Percentiles rank a stretch among this genome's conserved stretches.
phyloP scores from a whole-genome alignment of 2,888 invertebrate genomes.

The Trissolcus japonicus region DNA sequence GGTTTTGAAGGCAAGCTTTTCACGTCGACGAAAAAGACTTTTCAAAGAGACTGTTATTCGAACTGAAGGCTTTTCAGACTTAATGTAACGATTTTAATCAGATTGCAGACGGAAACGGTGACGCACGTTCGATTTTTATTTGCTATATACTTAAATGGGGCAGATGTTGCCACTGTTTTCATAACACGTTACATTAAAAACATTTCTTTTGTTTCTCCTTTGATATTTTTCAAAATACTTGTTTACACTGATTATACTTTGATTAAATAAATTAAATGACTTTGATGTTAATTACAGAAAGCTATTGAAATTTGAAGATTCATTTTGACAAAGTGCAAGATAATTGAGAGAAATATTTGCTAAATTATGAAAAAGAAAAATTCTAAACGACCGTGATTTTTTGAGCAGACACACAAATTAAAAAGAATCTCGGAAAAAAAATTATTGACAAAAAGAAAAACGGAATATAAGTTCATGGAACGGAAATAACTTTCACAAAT shows the following conservation, averaged over 20 bases:
- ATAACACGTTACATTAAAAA: no score
- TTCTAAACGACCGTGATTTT: no score
- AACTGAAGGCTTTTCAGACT: slow-evolving; percentile 18
- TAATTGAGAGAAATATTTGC: not conserved
- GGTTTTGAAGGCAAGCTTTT: slow-evolving; percentile 23
- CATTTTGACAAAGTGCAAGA: not conserved
- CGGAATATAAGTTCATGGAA: slow-evolving; percentile 18
- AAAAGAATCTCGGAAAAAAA: not conserved
- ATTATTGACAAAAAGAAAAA: slow-evolving; percentile 11
- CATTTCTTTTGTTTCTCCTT: slow-evolving; percentile 35
- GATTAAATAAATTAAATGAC: not conserved
- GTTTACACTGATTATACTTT: not conserved
- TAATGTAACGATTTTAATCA: slow-evolving; percentile 37
- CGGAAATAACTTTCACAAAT: slow-evolving; percentile 45
- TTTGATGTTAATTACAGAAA: not conserved
- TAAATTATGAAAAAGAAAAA: no score
- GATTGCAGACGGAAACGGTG: slow-evolving; percentile 12
- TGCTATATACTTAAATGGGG: slow-evolving; percentile 8
- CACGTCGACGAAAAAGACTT: slow-evolving; percentile 15
- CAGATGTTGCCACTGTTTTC: slow-evolving; percentile 4
- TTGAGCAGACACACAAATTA: not conserved
- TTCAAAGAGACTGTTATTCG: slow-evolving; percentile 33
- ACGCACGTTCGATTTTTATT: not conserved
- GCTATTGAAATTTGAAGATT: not conserved
- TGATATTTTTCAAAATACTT: no score